Evolutionary conservation across 2,888 invertebrate species (phyloP), one percentile per base, ranked within the genome.

Genomic region (Amblyjoppa proteus): DNA sequence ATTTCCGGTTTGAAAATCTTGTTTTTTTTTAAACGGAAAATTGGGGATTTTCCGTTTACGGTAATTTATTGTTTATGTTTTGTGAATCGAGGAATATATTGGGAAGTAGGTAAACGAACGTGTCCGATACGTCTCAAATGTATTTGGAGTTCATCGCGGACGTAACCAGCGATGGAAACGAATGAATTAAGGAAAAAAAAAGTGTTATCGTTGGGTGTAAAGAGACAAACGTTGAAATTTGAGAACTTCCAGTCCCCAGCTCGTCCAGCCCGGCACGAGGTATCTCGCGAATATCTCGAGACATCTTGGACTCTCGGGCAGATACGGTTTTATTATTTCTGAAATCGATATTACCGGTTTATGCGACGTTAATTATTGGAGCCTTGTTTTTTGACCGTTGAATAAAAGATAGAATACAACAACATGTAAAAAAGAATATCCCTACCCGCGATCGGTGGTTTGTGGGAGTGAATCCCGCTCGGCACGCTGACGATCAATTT

Each of bases 241-340:
- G 25, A 98, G 92, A 9, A 98, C 98, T 94, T 99, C 98, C 91
- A 97, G 96, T 0, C 99, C 99, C 92, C 97, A 96, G 90, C 98
- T 98, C 0, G 97, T 97, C 94, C 97, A 98, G 38, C 96, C 95
- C 0, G 99, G 97, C 73, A 97, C 95, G 31, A 99, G 95, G 94
- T 98, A 98, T 88, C 99, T 95, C 0, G 99, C 99, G 95, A 99
- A 99, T 77, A 99, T 93, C 94, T 99, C 99, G 88, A 99, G 94
- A 89, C 97, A 97, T 86, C 95, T 95, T 3, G 96, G 95, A 38
- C 95, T 93, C 64, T 94, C 91, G 20, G 95, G 95, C 5, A 97
- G 88, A 93, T 95, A 96, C 0, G 94, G 92, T 87, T 94, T 93
- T 70, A 98, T 92, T 34, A 98, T 89, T 91, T 97, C 97, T 96